Percentiles rank a stretch among this genome's conserved stretches.
Conservation (phyloP, 2,113 vertebrate genomes). For the Sturnus vulgaris region DNA sequence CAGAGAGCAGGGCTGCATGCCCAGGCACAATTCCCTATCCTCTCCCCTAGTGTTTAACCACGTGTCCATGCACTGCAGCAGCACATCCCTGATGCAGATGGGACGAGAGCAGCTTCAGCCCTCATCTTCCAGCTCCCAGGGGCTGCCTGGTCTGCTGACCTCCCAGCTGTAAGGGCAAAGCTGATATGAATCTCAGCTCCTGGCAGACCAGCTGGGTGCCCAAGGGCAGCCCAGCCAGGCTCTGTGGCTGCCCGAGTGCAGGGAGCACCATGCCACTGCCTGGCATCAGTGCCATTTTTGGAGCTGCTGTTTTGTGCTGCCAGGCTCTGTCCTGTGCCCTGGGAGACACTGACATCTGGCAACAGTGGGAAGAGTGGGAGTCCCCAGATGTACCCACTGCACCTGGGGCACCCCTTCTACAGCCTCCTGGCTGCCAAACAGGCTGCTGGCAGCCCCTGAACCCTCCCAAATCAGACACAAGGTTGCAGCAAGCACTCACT, state of each 20-base stretch:
- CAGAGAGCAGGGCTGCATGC: not conserved
- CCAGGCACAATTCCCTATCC: not conserved
- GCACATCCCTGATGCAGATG: not conserved
- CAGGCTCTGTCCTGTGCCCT: not conserved
- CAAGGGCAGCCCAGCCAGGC: not conserved
- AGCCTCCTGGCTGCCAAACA: not conserved
- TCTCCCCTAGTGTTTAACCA: not conserved
- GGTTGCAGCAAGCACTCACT: not conserved
- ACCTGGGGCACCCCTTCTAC: not conserved
- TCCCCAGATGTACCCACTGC: not conserved
- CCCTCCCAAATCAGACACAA: not conserved
- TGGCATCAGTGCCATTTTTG: accelerated
- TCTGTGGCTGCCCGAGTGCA: accelerated
- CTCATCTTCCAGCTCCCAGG: not conserved
- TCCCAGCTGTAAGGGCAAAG: not conserved
- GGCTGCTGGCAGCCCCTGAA: not conserved
- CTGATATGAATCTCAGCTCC: not conserved
- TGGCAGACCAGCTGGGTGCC: not conserved
- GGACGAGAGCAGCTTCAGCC: accelerated
- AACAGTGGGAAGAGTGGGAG: not conserved
- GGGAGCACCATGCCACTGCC: not conserved
- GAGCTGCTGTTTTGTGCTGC: not conserved
- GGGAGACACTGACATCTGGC: not conserved
- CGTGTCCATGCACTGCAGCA: not conserved
- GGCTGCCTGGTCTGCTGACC: not conserved